Evolutionary conservation across 2,797 vertebrate species (phyloP).

Genomic region (Galaxias olidus): DNA sequence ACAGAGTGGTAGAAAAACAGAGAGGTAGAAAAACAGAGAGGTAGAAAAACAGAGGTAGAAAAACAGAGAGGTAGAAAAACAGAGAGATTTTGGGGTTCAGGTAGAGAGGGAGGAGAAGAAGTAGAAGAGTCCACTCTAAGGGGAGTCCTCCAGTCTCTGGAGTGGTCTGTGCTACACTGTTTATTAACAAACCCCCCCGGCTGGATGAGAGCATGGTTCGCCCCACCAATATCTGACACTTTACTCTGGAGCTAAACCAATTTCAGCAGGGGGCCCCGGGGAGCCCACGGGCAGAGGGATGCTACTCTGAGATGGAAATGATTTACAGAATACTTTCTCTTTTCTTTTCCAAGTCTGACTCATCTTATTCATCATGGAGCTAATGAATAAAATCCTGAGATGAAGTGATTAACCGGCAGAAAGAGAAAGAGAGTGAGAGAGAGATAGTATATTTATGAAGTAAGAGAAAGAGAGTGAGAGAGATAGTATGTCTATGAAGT

Average conservation of each 20-base stretch:
- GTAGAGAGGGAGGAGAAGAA: too few species aligned
- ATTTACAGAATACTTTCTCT: neutral
- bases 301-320: constrained; percentile 1
- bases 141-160: too few species aligned
- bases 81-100: too few species aligned
- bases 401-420: constrained; percentile 1
- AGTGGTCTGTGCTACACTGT: too few species aligned
- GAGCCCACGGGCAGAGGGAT: neutral
- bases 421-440: constrained; percentile 4
- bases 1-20: too few species aligned
- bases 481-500: neutral
- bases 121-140: too few species aligned
- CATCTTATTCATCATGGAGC: constrained; percentile 41
- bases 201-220: neutral
- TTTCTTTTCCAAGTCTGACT: constrained; percentile 1
- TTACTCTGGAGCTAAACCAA: constrained; percentile 40
- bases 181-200: neutral
- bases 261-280: constrained; percentile 28
- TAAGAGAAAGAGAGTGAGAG: neutral
- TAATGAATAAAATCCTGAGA: constrained; percentile 34
- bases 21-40: neutral
- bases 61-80: neutral
- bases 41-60: neutral
- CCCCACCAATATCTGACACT: constrained; percentile 39
- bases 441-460: neutral